Base-by-base conservation (phyloP, 2,888 invertebrate species). In the Dryocosmus kuriphilus region DNA sequence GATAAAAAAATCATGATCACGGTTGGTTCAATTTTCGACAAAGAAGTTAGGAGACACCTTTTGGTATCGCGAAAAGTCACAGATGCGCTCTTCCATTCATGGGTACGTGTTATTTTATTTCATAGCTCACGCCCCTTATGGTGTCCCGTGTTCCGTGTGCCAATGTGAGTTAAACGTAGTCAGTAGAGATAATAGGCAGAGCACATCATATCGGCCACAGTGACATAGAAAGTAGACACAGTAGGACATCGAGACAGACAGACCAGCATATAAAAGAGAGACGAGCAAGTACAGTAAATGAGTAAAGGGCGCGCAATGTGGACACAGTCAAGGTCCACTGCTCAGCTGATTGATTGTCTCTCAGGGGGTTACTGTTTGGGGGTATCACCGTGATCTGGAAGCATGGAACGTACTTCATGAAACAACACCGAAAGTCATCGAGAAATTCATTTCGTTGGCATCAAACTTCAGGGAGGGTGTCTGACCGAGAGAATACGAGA, bases 291-390 rank as follows among this genome's bases (percentile, higher is more conserved):
- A 51, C 41, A 16, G 41, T 63, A 27, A 75, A n/a, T n/a, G n/a
- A n/a, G 67, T 80, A 76, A 83, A 85, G 86, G 87, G 87, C 86
- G 88, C 87, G 88, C 89, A 90, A 91, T 91, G 91, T 91, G 91
- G 91, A 91, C 89, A 91, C 86, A 90, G 91, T 90, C 89, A 90
- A 90, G 91, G 89, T 89, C 90, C 89, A 89, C 82, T 89, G 91
- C 87, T 82, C 90, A 85, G 84, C 90, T 91, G 91, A 91, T 91
- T 90, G 91, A 91, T 91, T 90, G 89, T 89, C 89, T 89, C 89
- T 83, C 83, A 81, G 88, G 90, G 88, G 88, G 88, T 86, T 86
- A 82, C 88, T 89, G 88, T 90, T 90, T 91, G 91, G 89, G 90
- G 88, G 51, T 89, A 91, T 90, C 90, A 88, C 80, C 83, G 79